phyloP scores from a whole-genome alignment of 2,888 invertebrate genomes.

The Helleia helle region DNA sequence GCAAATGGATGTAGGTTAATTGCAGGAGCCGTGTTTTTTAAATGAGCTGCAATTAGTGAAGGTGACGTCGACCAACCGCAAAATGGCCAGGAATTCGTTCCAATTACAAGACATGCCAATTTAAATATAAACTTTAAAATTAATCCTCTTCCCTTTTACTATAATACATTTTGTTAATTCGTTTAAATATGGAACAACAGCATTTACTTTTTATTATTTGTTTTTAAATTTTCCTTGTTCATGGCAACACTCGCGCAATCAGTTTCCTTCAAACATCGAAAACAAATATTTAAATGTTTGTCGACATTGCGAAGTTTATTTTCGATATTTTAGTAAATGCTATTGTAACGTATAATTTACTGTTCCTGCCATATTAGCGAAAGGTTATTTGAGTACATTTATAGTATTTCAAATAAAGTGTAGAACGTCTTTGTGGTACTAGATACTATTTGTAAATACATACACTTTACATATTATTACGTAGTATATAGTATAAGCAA shows the following conservation, averaged over 20 bases:
- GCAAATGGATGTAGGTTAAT: constrained; percentile 26
- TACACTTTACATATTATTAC: too few relatives aligned
- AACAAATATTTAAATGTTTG: constrained; percentile 28
- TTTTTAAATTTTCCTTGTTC: constrained; percentile 12
- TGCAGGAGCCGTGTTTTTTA: constrained; percentile 24
- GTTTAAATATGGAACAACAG: background rate
- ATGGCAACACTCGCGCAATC: constrained; percentile 27
- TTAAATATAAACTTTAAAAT: background rate
- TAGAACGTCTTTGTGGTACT: too few relatives aligned
- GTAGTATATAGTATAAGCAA: too few relatives aligned
- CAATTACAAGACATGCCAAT: constrained; percentile 20
- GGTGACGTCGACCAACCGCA: constrained; percentile 23
- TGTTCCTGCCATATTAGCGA: too few relatives aligned
- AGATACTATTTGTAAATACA: too few relatives aligned
- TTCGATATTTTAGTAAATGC: background rate
- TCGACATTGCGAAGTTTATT: constrained; percentile 12
- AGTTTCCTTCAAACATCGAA: constrained; percentile 25
- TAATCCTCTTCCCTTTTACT: too few relatives aligned
- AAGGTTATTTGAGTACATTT: too few relatives aligned
- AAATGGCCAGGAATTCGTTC: constrained; percentile 22
- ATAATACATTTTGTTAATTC: too few relatives aligned
- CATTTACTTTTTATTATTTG: constrained; percentile 3
- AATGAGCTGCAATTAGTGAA: constrained; percentile 28
- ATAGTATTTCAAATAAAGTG: too few relatives aligned
- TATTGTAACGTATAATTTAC: background rate